Percentiles rank a stretch among this genome's conserved stretches.
These are phyloP conservation scores for Lottia gigantea DNA, from an alignment of 2,888 invertebrate genomes.

Conservation along the genomic window DNA sequence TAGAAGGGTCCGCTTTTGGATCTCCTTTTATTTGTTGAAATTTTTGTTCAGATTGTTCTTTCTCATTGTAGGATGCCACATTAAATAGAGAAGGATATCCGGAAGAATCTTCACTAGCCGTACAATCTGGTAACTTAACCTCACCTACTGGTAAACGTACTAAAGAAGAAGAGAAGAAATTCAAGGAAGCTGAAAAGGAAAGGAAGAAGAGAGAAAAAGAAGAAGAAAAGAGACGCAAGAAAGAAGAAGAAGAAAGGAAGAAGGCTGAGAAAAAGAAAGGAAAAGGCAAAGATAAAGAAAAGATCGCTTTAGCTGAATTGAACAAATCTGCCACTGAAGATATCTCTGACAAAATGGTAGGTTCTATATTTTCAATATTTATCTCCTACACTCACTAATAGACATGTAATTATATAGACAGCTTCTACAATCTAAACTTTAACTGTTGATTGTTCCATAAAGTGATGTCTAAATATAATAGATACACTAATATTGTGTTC, in stretches of 20 bases:
- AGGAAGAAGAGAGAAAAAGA: slow-evolving; percentile 44
- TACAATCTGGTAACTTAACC: slow-evolving; percentile 8
- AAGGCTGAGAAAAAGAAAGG: slow-evolving; percentile 41
- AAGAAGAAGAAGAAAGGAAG: slow-evolving; percentile 37
- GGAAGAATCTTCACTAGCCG: slow-evolving; percentile 15
- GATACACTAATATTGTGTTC: too few species aligned
- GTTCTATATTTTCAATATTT: neutral
- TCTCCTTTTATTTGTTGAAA: too few species aligned
- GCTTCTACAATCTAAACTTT: too few species aligned
- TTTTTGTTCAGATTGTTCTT: too few species aligned
- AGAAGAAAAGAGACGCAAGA: slow-evolving; percentile 46
- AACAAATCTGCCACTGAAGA: slow-evolving; percentile 33
- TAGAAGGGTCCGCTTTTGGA: too few species aligned
- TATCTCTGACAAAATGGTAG: slow-evolving; percentile 34
- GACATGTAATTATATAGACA: too few species aligned
- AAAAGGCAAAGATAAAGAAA: slow-evolving; percentile 67
- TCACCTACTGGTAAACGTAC: slow-evolving; percentile 42
- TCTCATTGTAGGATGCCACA: slow-evolving; percentile 26
- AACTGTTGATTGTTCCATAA: too few species aligned
- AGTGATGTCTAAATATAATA: too few species aligned
- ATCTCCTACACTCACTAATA: too few species aligned
- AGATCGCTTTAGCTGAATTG: slow-evolving; percentile 22
- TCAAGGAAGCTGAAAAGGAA: slow-evolving; percentile 49
- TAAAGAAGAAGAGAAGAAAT: slow-evolving; percentile 60
- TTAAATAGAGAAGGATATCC: slow-evolving; percentile 17